Percentiles rank a stretch among this genome's conserved stretches.
These are phyloP conservation scores for Cephus pulcher DNA, from an alignment of 2,888 invertebrate species.

Conservation along the genomic window DNA sequence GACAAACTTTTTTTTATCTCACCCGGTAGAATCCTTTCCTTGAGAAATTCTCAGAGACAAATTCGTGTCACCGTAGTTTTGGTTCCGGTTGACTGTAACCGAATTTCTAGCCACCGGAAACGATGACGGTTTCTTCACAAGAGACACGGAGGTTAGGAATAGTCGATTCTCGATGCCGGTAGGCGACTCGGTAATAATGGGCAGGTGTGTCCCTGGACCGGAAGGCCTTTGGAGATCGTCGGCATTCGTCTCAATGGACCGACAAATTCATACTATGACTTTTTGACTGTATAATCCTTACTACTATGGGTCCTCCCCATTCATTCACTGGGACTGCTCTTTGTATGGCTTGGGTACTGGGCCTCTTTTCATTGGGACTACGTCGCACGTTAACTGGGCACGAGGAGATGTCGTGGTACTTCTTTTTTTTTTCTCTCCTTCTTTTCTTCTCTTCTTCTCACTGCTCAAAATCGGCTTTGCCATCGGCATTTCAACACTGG, in stretches of 20 bases:
- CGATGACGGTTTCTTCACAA: not conserved
- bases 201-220: constrained; percentile 62
- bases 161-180: not conserved
- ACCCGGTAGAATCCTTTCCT: not conserved
- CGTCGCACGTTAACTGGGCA: not conserved
- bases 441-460: not conserved
- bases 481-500: not conserved
- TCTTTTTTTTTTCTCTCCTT: constrained; percentile 3
- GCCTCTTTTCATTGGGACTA: constrained; percentile 40
- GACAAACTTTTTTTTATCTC: not conserved
- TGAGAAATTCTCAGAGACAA: not conserved
- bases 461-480: not conserved
- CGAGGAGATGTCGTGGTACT: constrained; percentile 9
- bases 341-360: constrained; percentile 17
- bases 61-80: not conserved
- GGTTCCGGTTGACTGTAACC: not conserved
- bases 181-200: constrained; percentile 16
- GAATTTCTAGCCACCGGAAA: not conserved
- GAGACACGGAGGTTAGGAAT: not conserved
- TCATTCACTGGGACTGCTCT: constrained; percentile 2
- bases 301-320: constrained; percentile 18
- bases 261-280: constrained; percentile 65
- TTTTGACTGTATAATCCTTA: constrained; percentile 63
- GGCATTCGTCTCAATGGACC: constrained; percentile 58
- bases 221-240: constrained; percentile 59